Evolutionary conservation across 2,888 invertebrate genomes (phyloP), one percentile per base, ranked within the genome.

Genomic region (Theretra japonica): DNA sequence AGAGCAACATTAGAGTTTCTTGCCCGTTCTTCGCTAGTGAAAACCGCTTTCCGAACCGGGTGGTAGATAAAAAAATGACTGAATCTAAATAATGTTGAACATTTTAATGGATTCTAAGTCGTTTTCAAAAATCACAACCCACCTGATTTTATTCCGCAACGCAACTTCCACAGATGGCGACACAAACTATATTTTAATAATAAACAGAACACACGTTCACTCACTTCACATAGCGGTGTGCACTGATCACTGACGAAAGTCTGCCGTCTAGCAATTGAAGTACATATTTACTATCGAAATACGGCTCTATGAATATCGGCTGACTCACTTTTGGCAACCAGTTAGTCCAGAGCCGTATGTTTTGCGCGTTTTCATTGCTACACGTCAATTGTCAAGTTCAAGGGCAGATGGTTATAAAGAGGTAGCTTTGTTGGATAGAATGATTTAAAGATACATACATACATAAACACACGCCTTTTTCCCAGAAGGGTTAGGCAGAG

Each of bases 191-290:
- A 28, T n/a, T 69, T 41, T 68, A 53, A 25, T 56, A 48, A 4
- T n/a, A 50, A 30, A 41, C 15, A 11, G 0, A n/a, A 30, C 30
- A 62, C 33, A 33, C 41, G 33, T 33, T 33, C 65, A 65, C 41
- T 65, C 65, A 17, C 41, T 23, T 48, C 65, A 48, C 65, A 65
- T 48, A 65, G 48, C 65, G 65, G 65, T 23, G 65, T 65, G 23
- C 41, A 65, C 65, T 65, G 48, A 33, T 17, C 65, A 48, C 23
- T 33, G n/a, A 30, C 33, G 30, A 69, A 69, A n/a, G 28, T 30
- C 53, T 56, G 28, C 1, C 30, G 56, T n/a, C 30, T 28, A 69
- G 56, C 21, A 56, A 56, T 23, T 19, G 4, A 56, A 21, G 69
- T n/a, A n/a, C n/a, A n/a, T n/a, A n/a, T n/a, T n/a, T n/a, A n/a